phyloP scores from a whole-genome alignment of 2,797 vertebrate species.

The Lagorchestes hirsutus region DNA sequence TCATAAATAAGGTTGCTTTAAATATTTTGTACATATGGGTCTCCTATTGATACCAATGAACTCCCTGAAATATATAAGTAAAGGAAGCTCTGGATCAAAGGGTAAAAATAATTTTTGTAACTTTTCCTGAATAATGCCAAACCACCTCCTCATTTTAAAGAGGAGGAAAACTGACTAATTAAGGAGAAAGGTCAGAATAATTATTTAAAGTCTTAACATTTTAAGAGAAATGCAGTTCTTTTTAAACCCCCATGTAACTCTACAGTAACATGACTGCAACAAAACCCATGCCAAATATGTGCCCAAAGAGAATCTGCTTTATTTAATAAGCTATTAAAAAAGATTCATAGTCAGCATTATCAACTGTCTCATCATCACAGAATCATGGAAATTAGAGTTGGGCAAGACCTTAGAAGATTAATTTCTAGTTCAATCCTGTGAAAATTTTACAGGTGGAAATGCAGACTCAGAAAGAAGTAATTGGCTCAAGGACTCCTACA shows the following conservation, averaged over 20 bases:
- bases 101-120: neutral
- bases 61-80: neutral
- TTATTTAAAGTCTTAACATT: neutral
- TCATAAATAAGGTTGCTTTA: neutral
- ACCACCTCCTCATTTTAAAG: neutral
- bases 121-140: neutral
- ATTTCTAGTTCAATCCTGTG: neutral
- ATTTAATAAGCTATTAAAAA: neutral
- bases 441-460: neutral
- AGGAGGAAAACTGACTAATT: neutral
- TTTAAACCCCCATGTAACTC: neutral
- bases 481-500: neutral
- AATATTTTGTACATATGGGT: neutral
- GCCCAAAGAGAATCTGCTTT: neutral
- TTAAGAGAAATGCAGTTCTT: neutral
- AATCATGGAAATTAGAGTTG: neutral
- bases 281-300: neutral
- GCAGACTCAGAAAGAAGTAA: neutral
- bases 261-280: neutral
- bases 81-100: neutral
- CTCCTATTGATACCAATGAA: neutral
- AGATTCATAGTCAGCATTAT: neutral
- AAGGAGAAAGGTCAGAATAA: neutral
- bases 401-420: neutral
- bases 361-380: neutral